Conservation (phyloP, 2,888 invertebrate genomes). For the Agrochola lota region DNA sequence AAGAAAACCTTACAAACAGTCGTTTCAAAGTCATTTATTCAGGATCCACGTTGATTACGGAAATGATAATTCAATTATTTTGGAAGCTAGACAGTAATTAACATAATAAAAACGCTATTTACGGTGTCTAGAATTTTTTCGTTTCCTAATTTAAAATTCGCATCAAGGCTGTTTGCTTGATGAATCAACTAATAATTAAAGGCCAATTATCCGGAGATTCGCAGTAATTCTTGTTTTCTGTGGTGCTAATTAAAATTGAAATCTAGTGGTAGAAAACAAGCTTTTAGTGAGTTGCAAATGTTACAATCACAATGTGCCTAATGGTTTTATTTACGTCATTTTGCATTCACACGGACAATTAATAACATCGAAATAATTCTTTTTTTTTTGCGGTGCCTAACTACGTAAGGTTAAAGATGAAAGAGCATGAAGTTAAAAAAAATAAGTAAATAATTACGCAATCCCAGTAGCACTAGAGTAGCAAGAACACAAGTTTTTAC, state of each 20-base stretch:
- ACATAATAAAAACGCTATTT: slow-evolving; percentile 48
- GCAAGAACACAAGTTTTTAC: slow-evolving; percentile 4
- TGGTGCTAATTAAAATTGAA: slow-evolving; percentile 11
- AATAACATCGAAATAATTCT: background rate
- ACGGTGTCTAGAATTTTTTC: slow-evolving; percentile 34
- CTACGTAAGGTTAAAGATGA: background rate
- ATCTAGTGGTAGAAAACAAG: slow-evolving; percentile 13
- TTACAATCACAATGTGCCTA: background rate
- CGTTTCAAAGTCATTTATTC: slow-evolving; percentile 34
- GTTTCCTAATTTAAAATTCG: slow-evolving; percentile 38
- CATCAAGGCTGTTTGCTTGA: slow-evolving; percentile 51
- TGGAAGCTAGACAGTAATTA: slow-evolving; percentile 50
- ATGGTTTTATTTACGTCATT: background rate
- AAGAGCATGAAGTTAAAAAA: background rate
- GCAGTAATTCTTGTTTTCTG: slow-evolving; percentile 12
- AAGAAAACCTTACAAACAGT: slow-evolving; percentile 25
- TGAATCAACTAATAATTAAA: slow-evolving; percentile 53
- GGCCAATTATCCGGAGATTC: slow-evolving; percentile 46
- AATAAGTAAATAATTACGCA: background rate
- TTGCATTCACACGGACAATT: background rate
- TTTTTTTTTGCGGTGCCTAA: background rate
- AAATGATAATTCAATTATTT: slow-evolving; percentile 52
- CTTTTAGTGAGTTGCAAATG: background rate
- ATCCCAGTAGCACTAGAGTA: background rate
- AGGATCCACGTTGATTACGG: slow-evolving; percentile 39